These are phyloP conservation scores for Hyles vespertilio DNA, from an alignment of 1,140 invertebrate genomes.

Conservation along the genomic window DNA sequence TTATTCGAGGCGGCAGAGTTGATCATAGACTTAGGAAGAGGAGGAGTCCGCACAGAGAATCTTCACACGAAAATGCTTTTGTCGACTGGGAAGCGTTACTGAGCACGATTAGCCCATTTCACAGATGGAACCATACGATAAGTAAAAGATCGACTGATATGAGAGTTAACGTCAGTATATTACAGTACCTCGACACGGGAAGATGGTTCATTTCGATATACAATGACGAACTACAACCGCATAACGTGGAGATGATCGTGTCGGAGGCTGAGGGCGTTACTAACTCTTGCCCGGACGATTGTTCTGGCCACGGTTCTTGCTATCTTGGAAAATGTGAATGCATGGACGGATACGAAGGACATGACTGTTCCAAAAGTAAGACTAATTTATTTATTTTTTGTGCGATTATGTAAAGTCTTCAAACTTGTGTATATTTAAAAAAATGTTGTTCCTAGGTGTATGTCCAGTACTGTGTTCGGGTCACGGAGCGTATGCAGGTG, in stretches of 20 bases:
- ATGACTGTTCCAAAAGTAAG: constrained; percentile 95
- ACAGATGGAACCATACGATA: constrained; percentile 77
- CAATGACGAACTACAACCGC: constrained; percentile 92
- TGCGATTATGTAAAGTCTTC: too few species aligned
- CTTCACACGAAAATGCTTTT: constrained; percentile 45
- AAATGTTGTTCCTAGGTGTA: constrained; percentile 78
- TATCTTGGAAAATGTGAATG: constrained; percentile 96
- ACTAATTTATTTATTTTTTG: constrained; percentile 3
- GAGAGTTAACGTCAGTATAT: constrained; percentile 88
- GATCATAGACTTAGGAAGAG: constrained; percentile 83
- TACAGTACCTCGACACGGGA: constrained; percentile 93
- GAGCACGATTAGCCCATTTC: constrained; percentile 74
- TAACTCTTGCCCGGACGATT: constrained; percentile 95
- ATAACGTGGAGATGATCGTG: constrained; percentile 87
- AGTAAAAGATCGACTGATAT: constrained; percentile 79
- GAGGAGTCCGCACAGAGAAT: constrained; percentile 52
- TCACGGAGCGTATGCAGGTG: constrained; percentile 96
- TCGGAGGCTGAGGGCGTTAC: constrained; percentile 91
- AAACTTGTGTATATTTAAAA: too few species aligned
- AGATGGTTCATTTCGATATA: constrained; percentile 97
- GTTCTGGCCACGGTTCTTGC: constrained; percentile 95
- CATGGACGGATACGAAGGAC: constrained; percentile 94
- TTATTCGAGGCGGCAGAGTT: constrained; percentile 88
- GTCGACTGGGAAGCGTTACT: constrained; percentile 58
- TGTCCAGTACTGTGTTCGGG: constrained; percentile 98